These are phyloP conservation scores for Neocloeon triangulifer DNA, from an alignment of 1,140 invertebrate species.

Conservation along the genomic window DNA sequence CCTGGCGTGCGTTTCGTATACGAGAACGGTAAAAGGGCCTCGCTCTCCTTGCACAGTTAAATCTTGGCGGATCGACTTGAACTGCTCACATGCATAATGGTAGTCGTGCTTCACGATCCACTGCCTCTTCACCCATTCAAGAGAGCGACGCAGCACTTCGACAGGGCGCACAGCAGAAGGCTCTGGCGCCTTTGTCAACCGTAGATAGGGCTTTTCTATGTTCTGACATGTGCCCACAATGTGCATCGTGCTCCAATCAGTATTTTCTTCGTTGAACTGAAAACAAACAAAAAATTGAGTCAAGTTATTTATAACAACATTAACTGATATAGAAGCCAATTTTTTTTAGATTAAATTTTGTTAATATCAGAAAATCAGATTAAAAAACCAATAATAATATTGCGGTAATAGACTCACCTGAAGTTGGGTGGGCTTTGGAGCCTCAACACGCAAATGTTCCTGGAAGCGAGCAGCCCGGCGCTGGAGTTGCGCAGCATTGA, in stretches of 20 bases:
- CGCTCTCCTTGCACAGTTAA: constrained; percentile 91
- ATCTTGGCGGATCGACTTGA: constrained; percentile 97
- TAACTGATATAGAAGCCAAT: no score
- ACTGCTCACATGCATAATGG: constrained; percentile 88
- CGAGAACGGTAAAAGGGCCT: constrained; percentile 81
- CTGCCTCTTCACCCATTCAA: constrained; percentile 71
- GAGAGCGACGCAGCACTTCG: constrained; percentile 57
- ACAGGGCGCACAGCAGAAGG: constrained; percentile 74
- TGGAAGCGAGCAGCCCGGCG: no score
- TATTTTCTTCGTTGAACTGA: no score
- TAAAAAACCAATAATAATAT: no score
- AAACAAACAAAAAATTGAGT: no score
- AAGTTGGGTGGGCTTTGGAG: no score
- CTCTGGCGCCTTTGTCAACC: constrained; percentile 84
- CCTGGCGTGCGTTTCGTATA: constrained; percentile 94
- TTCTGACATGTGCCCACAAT: constrained; percentile 83
- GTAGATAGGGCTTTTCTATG: constrained; percentile 83
- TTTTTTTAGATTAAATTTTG: no score
- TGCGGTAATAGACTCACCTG: no score
- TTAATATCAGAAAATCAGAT: no score
- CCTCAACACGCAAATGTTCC: constrained; percentile 23
- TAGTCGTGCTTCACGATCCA: constrained; percentile 85
- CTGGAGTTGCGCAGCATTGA: no score
- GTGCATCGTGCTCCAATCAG: constrained; percentile 62
- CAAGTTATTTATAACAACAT: no score